Evolutionary conservation across 64 coral and sea anemone genomes (phyloP), one percentile per base, ranked within the genome.

Genomic region (Anthopleura sola): DNA sequence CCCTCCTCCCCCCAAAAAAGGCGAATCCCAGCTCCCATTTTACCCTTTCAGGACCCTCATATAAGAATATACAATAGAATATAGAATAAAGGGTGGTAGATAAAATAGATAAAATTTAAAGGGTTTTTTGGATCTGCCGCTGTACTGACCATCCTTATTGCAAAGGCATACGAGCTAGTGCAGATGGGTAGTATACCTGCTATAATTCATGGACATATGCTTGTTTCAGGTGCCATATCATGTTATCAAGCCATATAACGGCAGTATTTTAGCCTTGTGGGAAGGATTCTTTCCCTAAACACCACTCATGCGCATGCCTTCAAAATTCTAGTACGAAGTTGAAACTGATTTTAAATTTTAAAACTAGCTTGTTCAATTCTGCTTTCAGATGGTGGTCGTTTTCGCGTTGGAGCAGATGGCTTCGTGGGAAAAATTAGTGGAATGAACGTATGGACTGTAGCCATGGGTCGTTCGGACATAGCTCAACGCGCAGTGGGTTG

Each of bases 191-290:
- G n/a, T n/a, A 44, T 44, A 44, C 40, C 40, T 44, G 40, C n/a
- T n/a, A n/a, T n/a, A n/a, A n/a, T n/a, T 23, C 24, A 24, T 24
- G 20, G 24, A n/a, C 11, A 24, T 71, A 23, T 79, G 34, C 23
- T 68, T 53, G 7, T 74, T 74, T 6, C 48, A 98, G 95, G 80
- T 94, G 18, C 50, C 87, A 28, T 94, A 84, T 79, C 39, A 39
- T 58, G 82, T 91, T 57, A 50, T 92, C 36, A 88, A 90, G 68
- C 81, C 83, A 14, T 98, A 94, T 56, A 98, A 86, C 87, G 96
- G 96, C 1, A 92, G 36, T 60, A 48, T 98, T 69, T 79, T 91
- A 18, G 93, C 92, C 1, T 94, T 89, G 90, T 55, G 89, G 3
- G 84, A 98, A 51, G 96, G 96, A 12, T 75, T 83, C 40, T 44